Base-by-base conservation (phyloP, 2,888 invertebrate species). In the Biston betularia region DNA sequence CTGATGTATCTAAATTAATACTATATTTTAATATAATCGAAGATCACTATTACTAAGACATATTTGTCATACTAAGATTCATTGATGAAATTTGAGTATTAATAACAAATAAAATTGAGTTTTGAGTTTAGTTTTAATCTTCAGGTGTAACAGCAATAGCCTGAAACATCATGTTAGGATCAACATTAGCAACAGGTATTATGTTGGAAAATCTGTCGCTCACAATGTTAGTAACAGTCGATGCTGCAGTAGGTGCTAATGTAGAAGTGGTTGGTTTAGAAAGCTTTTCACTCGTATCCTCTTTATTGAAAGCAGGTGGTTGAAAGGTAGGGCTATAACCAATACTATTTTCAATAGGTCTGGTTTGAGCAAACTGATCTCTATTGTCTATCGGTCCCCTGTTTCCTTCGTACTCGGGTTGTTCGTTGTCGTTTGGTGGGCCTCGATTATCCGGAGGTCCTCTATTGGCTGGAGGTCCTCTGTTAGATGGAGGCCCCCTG, bases 61-160 rank as follows among this genome's bases (percentile, higher is more conserved):
- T 10, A 42, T 42, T 12, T 12, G 11, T n/a, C n/a, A 44, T n/a
- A n/a, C 44, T 12, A 44, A 6, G 5, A 5, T 6, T n/a, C 1
- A 42, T 42, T 42, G 5, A 44, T 44, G 11, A n/a, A 5, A n/a
- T n/a, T n/a, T 48, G 15, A 11, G 24, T 48, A 48, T 48, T 48
- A 48, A 24, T 24, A 11, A 48, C 15, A 11, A 48, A 33, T 33
- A 6, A 33, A 33, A 48, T 10, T 11, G 1, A 33, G 24, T 48
- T 24, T n/a, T n/a, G n/a, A n/a, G n/a, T n/a, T n/a, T n/a, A 24
- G 24, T 11, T 42, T 69, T 35, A 70, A 44, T 65, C 71, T 68
- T 82, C 84, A 45, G 87, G 87, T 15, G 84, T 87, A 10, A 87
- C 83, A 52, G 85, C 79, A 42, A 79, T 59, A 6, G 75, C 85